Base-by-base conservation (phyloP, 2,797 vertebrate genomes). In the Lithobates sylvaticus region DNA sequence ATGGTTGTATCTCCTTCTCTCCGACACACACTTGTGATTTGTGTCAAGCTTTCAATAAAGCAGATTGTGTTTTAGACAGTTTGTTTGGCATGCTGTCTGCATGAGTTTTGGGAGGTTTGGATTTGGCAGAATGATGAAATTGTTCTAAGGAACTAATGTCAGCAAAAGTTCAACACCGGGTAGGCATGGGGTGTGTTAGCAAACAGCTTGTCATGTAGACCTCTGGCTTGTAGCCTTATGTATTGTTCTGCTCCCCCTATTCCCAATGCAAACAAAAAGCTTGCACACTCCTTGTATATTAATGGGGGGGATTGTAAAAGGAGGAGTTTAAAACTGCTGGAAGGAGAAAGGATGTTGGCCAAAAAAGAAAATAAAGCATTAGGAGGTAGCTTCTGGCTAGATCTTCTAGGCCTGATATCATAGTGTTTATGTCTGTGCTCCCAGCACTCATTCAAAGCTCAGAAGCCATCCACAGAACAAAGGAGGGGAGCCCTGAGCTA, bases 181-280 rank as follows among this genome's bases (percentile, higher is more conserved):
- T 90, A 85, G 76, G 0, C 88, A 68, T 84, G 68, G 68, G 80
- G 73, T 76, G 89, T 91, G 36, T 80, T 90, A 88, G 86, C 84
- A 44, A 83, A 44, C 65, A 86, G 64, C 88, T 88, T 65, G 86
- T 88, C 86, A 65, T 87, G 67, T 88, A 81, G 79, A 81, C 78
- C 71, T 76, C 78, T 76, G 71, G 71, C 32, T 70, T 76, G 76
- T 69, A 61, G 79, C 85, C 44, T 44, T 44, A 34, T 77, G 67
- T 47, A 86, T 86, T 86, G 73, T 86, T 81, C 65, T 23, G n/a
- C 26, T 32, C 26, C 78, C 78, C 73, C 73, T 65, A 15, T 32
- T 61, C 34, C 26, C 68, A 16, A 39, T 16, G 23, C 29, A 64
- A 3, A 70, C 69, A 69, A 67, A 85, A 85, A 42, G 34, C 39